A percentile compares a stretch with the other conserved stretches of the same genome.
phyloP scores from a whole-genome alignment of 2,888 invertebrate species.

The Megastigmus dorsalis region DNA sequence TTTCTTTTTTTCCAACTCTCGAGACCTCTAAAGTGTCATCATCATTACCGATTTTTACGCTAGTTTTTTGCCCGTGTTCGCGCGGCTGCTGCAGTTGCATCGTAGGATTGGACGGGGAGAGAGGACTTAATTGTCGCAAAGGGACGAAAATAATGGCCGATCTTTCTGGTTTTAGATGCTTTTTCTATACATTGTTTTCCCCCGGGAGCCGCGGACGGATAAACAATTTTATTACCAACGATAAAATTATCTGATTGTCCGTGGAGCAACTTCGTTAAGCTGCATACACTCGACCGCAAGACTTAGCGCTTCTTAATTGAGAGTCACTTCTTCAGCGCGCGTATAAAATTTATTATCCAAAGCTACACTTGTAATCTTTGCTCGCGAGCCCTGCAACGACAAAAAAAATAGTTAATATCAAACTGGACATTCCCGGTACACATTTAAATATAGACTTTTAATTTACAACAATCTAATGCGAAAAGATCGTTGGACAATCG shows the following conservation, averaged over 20 bases:
- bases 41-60: conserved; percentile 37
- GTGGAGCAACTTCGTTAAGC: too few species aligned
- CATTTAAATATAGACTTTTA: too few species aligned
- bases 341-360: too few species aligned
- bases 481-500: too few species aligned
- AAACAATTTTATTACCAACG: background rate
- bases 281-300: too few species aligned
- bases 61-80: conserved; percentile 19
- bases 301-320: too few species aligned
- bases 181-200: background rate
- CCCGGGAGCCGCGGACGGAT: background rate
- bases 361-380: too few species aligned
- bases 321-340: too few species aligned
- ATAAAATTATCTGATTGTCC: background rate
- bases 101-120: background rate
- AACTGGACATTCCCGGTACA: too few species aligned
- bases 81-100: background rate
- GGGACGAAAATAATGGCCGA: background rate
- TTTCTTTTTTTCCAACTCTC: conserved; percentile 10
- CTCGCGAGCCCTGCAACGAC: too few species aligned
- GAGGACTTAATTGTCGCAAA: conserved; percentile 1
- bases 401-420: too few species aligned
- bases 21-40: conserved; percentile 13
- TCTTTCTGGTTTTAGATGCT: background rate
- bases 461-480: too few species aligned